A percentile compares a stretch with the other conserved stretches of the same genome.
Evolutionary conservation across 1,140 invertebrate species (phyloP).

Genomic region (Grapholita molesta): DNA sequence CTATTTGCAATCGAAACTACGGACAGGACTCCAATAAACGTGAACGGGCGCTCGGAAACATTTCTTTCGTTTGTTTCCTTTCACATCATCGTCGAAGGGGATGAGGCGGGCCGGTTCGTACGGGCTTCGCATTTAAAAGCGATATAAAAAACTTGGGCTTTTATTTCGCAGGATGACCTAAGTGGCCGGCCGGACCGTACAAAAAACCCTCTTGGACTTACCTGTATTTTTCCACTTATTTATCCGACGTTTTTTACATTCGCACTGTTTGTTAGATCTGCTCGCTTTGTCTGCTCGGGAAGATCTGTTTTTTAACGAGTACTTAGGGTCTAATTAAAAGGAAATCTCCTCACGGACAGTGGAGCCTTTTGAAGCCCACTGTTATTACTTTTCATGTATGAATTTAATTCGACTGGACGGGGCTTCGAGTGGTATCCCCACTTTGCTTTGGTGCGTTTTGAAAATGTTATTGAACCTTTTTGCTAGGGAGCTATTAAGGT

Average conservation of each 20-base stretch:
- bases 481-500: conserved; percentile 22
- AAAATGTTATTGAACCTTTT: conserved; percentile 40
- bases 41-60: conserved; percentile 68
- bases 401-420: conserved; percentile 73
- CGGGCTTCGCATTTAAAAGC: conserved; percentile 74
- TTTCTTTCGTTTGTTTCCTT: conserved; percentile 77
- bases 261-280: conserved; percentile 67
- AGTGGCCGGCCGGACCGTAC: conserved; percentile 73
- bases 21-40: conserved; percentile 67
- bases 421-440: conserved; percentile 59
- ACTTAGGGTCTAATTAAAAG: conserved; percentile 78
- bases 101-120: conserved; percentile 63
- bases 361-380: conserved; percentile 73
- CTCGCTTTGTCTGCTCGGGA: conserved; percentile 70
- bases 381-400: conserved; percentile 73
- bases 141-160: conserved; percentile 75
- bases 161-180: conserved; percentile 77
- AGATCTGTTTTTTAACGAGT: conserved; percentile 77
- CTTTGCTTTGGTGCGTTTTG: conserved; percentile 47
- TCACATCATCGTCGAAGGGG: conserved; percentile 70
- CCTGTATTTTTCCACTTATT: conserved; percentile 78
- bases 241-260: conserved; percentile 75
- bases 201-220: conserved; percentile 75
- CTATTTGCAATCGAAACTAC: conserved; percentile 76
- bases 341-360: conserved; percentile 72